Conservation (phyloP, 2,113 vertebrate genomes). For the Melanotaenia duboulayi region DNA sequence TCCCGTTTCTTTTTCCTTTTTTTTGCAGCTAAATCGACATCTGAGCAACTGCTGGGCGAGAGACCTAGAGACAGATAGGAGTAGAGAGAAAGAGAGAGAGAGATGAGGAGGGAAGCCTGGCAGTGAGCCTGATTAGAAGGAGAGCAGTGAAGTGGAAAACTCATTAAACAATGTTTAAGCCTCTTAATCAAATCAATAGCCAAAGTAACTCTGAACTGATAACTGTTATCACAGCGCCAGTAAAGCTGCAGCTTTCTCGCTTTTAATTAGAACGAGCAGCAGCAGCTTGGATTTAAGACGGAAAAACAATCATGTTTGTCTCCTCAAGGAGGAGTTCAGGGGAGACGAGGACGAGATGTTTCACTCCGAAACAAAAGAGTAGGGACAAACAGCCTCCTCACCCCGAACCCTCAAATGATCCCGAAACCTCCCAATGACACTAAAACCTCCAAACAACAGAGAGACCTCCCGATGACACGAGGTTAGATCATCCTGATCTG, state of each 20-base stretch:
- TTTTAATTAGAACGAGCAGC: slow-evolving; percentile 64
- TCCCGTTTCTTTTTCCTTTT: slow-evolving; percentile 1
- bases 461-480: no score
- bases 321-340: slow-evolving; percentile 31
- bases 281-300: slow-evolving; percentile 5
- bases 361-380: no score
- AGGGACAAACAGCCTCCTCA: background rate
- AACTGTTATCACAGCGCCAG: slow-evolving; percentile 69
- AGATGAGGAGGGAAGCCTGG: slow-evolving; percentile 24
- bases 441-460: no score
- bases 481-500: no score
- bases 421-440: no score
- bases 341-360: background rate
- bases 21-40: slow-evolving; percentile 1
- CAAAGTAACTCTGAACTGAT: slow-evolving; percentile 73
- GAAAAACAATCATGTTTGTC: slow-evolving; percentile 37
- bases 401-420: no score
- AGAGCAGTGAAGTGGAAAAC: slow-evolving; percentile 93
- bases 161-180: slow-evolving; percentile 96
- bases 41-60: slow-evolving; percentile 1
- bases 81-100: slow-evolving; percentile 13
- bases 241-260: slow-evolving; percentile 57
- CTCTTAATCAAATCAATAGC: slow-evolving; percentile 89
- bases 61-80: slow-evolving; percentile 19
- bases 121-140: slow-evolving; percentile 71